Percentiles rank a stretch among this genome's conserved stretches.
Conservation (phyloP, 2,888 invertebrate genomes). For the Lasioglossum villosulum region DNA sequence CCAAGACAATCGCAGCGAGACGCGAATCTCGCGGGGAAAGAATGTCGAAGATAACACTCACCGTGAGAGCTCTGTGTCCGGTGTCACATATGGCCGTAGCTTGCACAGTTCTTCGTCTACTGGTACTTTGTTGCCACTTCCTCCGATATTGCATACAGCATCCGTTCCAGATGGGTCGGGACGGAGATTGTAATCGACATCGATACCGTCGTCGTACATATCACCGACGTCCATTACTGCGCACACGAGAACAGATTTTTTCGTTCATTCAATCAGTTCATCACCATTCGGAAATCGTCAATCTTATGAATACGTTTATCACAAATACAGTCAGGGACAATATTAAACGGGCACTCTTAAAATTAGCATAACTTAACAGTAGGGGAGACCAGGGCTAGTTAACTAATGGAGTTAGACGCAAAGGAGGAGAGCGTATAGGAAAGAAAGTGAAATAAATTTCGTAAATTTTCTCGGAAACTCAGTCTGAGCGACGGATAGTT, state of each 20-base stretch:
- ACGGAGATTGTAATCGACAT: conserved; percentile 63
- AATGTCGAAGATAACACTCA: conserved; percentile 67
- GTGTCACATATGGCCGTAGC: conserved; percentile 75
- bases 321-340: too few species aligned
- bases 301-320: background rate
- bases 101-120: conserved; percentile 73
- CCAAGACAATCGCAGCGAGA: conserved; percentile 15
- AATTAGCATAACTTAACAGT: too few species aligned
- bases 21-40: background rate
- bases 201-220: conserved; percentile 65
- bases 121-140: conserved; percentile 71
- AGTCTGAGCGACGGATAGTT: too few species aligned
- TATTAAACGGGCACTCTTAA: too few species aligned
- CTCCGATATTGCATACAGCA: conserved; percentile 51
- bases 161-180: conserved; percentile 50
- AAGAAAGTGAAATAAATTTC: too few species aligned
- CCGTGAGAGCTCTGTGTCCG: conserved; percentile 75
- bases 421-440: too few species aligned
- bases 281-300: background rate
- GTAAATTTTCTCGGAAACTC: too few species aligned
- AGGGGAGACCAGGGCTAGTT: too few species aligned
- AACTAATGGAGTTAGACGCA: too few species aligned
- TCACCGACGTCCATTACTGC: conserved; percentile 77
- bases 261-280: background rate
- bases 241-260: conserved; percentile 33